phyloP scores from a whole-genome alignment of 2,888 invertebrate genomes.

The Andricus quercusramuli region DNA sequence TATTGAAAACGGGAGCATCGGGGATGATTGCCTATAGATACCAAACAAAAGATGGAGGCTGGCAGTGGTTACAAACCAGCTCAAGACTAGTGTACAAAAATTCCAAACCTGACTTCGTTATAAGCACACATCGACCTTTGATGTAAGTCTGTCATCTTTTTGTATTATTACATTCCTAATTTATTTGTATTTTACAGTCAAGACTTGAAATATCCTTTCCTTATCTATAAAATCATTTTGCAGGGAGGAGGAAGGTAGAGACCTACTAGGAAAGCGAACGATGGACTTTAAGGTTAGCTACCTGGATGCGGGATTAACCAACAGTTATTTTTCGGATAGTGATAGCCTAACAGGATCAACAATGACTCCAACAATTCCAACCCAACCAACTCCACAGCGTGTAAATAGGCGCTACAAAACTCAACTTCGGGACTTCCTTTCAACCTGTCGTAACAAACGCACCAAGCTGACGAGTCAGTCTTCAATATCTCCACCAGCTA shows the following conservation, averaged over 20 bases:
- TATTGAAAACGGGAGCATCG: constrained; percentile 98
- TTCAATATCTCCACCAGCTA: constrained; percentile 81
- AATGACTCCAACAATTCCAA: constrained; percentile 79
- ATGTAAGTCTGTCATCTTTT: constrained; percentile 86
- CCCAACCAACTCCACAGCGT: constrained; percentile 87
- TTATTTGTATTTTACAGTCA: neutral
- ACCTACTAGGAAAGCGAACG: constrained; percentile 97
- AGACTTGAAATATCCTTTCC: constrained; percentile 39
- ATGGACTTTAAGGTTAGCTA: constrained; percentile 99
- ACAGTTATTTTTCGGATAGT: constrained; percentile 92
- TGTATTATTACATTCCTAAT: neutral
- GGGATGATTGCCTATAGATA: constrained; percentile 99
- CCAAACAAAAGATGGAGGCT: constrained; percentile 95
- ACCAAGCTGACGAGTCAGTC: constrained; percentile 78
- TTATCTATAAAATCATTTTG: constrained; percentile 6
- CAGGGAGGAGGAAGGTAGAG: constrained; percentile 99
- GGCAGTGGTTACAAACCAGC: constrained; percentile 99
- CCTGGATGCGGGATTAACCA: constrained; percentile 94
- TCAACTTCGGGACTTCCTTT: constrained; percentile 94
- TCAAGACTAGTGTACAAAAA: constrained; percentile 99
- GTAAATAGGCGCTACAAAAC: constrained; percentile 94
- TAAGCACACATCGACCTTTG: constrained; percentile 98
- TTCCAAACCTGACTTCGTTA: constrained; percentile 99
- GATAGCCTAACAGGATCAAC: constrained; percentile 85
- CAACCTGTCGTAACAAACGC: constrained; percentile 93